These are phyloP conservation scores for Cepaea nemoralis DNA, from an alignment of 1,140 invertebrate species.

Conservation along the genomic window DNA sequence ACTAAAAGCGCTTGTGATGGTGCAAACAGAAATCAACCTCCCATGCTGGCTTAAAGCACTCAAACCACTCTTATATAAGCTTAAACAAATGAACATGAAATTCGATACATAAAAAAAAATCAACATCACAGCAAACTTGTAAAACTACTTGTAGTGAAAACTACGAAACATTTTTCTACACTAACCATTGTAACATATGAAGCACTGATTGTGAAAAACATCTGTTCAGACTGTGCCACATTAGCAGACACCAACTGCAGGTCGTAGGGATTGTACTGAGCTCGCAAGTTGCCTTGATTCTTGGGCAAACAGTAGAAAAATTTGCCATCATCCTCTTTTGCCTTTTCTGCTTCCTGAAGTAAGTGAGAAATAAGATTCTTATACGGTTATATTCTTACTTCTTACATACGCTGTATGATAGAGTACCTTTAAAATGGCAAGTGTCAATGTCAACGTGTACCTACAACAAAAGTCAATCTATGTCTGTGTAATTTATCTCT, in stretches of 20 bases:
- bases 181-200: conserved; percentile 67
- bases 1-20: too few relatives aligned
- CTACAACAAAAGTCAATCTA: too few relatives aligned
- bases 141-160: too few relatives aligned
- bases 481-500: too few relatives aligned
- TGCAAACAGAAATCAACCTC: too few relatives aligned
- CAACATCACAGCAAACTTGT: neutral
- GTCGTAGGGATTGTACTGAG: conserved; percentile 67
- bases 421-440: too few relatives aligned
- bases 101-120: neutral
- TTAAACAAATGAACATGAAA: neutral
- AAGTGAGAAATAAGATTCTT: neutral
- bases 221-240: conserved; percentile 55
- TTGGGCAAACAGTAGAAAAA: conserved; percentile 68
- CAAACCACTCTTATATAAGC: neutral
- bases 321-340: conserved; percentile 63
- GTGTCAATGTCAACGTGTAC: too few relatives aligned
- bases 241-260: conserved; percentile 67
- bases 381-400: too few relatives aligned
- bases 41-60: neutral
- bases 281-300: conserved; percentile 52
- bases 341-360: conserved; percentile 49
- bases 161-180: neutral
- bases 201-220: conserved; percentile 69
- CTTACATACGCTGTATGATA: too few relatives aligned